phyloP scores from a whole-genome alignment of 37 sponge, comb jelly and placozoan genomes.

The Halisarca cf. caerulea region DNA sequence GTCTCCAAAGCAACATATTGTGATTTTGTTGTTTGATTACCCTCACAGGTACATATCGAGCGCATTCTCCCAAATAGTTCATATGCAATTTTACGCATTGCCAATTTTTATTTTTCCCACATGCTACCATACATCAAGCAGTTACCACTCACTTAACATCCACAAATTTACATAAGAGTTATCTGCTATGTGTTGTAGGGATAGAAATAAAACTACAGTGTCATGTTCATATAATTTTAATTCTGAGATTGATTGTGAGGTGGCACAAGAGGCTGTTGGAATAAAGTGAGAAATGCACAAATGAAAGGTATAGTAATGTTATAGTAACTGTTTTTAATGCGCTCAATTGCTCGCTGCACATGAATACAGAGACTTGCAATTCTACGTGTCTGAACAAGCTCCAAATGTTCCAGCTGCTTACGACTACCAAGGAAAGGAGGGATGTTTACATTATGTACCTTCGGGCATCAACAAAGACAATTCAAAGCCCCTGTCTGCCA shows the following conservation, averaged over 20 bases:
- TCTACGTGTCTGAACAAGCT: slow-evolving; percentile 31
- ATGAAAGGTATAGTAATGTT: no score
- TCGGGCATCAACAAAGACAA: neutral
- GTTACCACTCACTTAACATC: neutral
- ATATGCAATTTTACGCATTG: neutral
- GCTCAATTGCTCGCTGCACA: slow-evolving; percentile 57
- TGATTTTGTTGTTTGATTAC: slow-evolving; percentile 30
- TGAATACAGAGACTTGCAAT: slow-evolving; percentile 60
- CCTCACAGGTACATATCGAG: slow-evolving; percentile 5
- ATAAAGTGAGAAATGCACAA: no score
- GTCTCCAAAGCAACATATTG: slow-evolving; percentile 19
- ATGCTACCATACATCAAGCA: slow-evolving; percentile 20
- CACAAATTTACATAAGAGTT: no score
- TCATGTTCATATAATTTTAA: no score
- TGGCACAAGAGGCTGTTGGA: no score
- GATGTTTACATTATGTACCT: slow-evolving; percentile 45
- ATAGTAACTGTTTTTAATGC: no score
- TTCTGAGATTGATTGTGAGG: no score
- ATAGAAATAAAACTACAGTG: no score
- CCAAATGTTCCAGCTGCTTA: slow-evolving; percentile 28
- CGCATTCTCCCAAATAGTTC: slow-evolving; percentile 9
- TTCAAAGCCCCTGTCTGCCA: no score
- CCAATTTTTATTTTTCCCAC: slow-evolving; percentile 29
- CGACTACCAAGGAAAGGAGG: slow-evolving; percentile 57
- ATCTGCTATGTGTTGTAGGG: no score